Base-by-base conservation (phyloP, 2,113 vertebrate species). In the Carassius gibelio region DNA sequence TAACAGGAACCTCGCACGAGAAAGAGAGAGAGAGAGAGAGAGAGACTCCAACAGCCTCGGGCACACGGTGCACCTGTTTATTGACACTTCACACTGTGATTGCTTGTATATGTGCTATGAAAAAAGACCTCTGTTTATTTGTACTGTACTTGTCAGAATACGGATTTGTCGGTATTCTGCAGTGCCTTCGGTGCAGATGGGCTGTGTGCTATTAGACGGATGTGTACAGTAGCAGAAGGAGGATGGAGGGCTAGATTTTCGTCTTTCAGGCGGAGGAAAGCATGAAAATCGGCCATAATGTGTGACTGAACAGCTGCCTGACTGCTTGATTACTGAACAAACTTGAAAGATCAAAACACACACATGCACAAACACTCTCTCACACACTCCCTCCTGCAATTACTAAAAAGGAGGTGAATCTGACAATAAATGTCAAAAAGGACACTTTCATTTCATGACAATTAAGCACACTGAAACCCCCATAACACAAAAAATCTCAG, bases 361-460 rank as follows among this genome's bases (percentile, higher is more conserved):
- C 50, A 75, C 23, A 30, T 17, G 6, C 15, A 10, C 75, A 55
- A 0, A 30, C 45, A 14, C 7, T 8, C n/a, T 1, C 9, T 11
- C 48, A 1, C 55, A 57, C 45, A 74, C 87, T 87, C 84, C 82
- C 90, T 90, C 88, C 89, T 26, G 55, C 5, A 57, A 57, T 57
- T 64, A 64, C 23, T 26, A 13, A 26, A n/a, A 64, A 57, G 19
- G 57, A 62, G 61, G 61, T 62, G 61, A 62, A 13, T 26, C 61
- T 62, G 61, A 62, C 19, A 62, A 26, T 62, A 62, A 62, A 23
- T 62, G 57, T 59, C 57, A 59, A 2, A 26, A 62, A 62, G 19
- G 61, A 26, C 1, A 4, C 21, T 26, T 62, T 26, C 19, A 3
- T 59, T 59, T 59, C 57, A 59, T 59, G 19, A 59, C 6, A 59